Base-by-base conservation (phyloP, 2,888 invertebrate species). In the Tortrix viridana region DNA sequence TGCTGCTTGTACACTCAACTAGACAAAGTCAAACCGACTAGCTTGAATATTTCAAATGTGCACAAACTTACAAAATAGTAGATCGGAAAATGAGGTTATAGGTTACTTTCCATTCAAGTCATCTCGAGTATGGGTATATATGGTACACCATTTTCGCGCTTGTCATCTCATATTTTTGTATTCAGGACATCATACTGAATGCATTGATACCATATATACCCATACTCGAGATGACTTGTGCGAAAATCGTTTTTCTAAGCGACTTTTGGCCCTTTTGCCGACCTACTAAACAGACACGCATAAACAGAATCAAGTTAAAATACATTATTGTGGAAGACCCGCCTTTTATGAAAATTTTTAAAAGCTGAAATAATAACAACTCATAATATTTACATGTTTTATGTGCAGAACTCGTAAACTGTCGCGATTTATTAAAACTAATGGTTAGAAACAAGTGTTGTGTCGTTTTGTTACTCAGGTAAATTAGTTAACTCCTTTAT, bases 401-500 rank as follows among this genome's bases (percentile, higher is more conserved):
- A 59, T 59, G 59, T 46, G 41, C 41, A 23, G 44, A 38, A 43
- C 43, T 59, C 65, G 52, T 60, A 65, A 65, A 65, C 37, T 32
- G 37, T 18, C 22, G 47, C 54, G 60, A 65, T 65, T 55, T 60
- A 65, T 65, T 56, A 56, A 65, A 65, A 60, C 55, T 52, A 46
- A 37, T 46, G 65, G 52, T 60, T 60, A 60, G 50, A 46, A 56
- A 56, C 60, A 60, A 37, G 56, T n/a, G 52, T 32, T 26, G 37
- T 41, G 18, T 22, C 22, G 32, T 14, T 41, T 41, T 16, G 41
- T 41, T 32, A 4, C 22, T 22, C 4, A 32, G 32, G 12, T 32
- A 32, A 32, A 32, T 32, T 32, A 32, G 12, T 32, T 4, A 12
- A 32, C 32, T 32, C 9, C 3, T 12, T 32, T 32, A 32, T 32